Base-by-base conservation (phyloP, 1,140 invertebrate genomes). In the Neodiprion pinetum region DNA sequence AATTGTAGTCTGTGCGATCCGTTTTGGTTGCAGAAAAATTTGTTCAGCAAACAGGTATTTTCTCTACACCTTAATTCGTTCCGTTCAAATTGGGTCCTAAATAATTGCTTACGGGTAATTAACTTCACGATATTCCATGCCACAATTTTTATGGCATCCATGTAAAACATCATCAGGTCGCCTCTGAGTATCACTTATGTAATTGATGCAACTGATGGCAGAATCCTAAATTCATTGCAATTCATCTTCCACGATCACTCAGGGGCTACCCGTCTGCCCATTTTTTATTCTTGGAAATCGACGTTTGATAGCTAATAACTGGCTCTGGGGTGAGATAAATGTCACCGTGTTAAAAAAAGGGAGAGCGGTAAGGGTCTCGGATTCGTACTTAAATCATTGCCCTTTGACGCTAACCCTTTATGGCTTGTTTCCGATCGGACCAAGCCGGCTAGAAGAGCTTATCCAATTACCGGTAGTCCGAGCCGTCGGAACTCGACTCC, bases 401-500 rank as follows among this genome's bases (percentile, higher is more conserved):
- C 53, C 11, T 61, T 61, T 61, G 11, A 61, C 53, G 53, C 53
- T 17, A 12, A 61, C 53, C 53, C 53, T 61, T 61, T 61, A 12
- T 17, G 53, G n/a, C n/a, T 61, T 61, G 53, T 61, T 17, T 61
- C 0, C 53, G 53, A 61, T 12, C 53, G 8, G n/a, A 61, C n/a
- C 53, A 61, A 61, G 11, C n/a, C 53, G 53, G 53, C n/a, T 14
- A 61, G 11, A 61, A 61, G 53, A 12, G 53, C 53, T 9, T 61
- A 61, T 61, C 53, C 53, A 61, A 61, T 61, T 61, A 61, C 53
- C 9, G 53, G 53, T 61, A 61, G 53, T 61, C n/a, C 53, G 53
- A 61, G 53, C 53, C n/a, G n/a, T 61, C 53, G 53, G 4, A 61
- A 61, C n/a, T 61, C n/a, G 53, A 61, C 9, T 61, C 53, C 11